Percentiles rank a stretch among this genome's conserved stretches.
phyloP scores from a whole-genome alignment of 2,113 vertebrate species.

The Phylloscopus whistleri region DNA sequence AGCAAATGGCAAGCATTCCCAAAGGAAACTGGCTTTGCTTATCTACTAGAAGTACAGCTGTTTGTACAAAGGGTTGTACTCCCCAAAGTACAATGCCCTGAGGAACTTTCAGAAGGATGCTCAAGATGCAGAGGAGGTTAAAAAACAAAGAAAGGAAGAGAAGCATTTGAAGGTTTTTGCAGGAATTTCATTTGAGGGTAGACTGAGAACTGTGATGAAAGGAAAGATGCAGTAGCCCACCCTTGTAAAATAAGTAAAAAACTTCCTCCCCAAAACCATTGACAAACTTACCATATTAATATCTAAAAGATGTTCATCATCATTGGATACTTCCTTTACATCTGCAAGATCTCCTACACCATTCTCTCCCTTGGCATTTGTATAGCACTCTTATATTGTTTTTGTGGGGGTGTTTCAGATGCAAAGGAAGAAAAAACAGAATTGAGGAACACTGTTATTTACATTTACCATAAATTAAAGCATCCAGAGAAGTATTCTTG shows the following conservation, averaged over 20 bases:
- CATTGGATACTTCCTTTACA: constrained; percentile 73
- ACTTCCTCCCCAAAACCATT: neutral
- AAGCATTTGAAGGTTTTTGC: neutral
- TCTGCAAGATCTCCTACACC: constrained; percentile 74
- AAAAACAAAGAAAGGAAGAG: neutral
- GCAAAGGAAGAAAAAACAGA: constrained; percentile 36
- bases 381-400: constrained; percentile 73
- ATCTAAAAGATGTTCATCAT: constrained; percentile 77
- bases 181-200: neutral
- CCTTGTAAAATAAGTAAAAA: neutral
- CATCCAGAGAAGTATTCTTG: neutral
- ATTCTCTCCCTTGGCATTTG: constrained; percentile 76
- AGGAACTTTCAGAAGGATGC: neutral
- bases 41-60: neutral
- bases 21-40: neutral
- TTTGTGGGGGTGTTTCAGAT: constrained; percentile 47
- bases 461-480: neutral
- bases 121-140: neutral
- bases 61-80: neutral
- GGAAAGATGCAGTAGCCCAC: neutral
- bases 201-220: neutral
- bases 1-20: neutral
- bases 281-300: constrained; percentile 80
- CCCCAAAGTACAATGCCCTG: neutral
- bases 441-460: constrained; percentile 50